phyloP scores from a whole-genome alignment of 2,888 invertebrate species.

The Andrena praecox region DNA sequence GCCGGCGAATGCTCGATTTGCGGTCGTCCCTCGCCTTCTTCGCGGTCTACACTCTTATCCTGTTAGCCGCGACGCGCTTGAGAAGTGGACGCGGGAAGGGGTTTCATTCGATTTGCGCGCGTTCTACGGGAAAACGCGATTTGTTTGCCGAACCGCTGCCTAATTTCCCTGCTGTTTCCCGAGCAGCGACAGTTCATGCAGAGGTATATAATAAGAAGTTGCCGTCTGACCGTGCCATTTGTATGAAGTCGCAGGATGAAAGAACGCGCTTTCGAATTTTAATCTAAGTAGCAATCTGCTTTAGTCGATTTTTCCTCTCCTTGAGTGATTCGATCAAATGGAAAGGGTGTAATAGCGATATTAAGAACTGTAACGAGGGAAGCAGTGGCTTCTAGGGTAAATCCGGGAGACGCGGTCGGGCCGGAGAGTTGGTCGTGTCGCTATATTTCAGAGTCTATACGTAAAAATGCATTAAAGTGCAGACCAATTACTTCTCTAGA shows the following conservation, averaged over 20 bases:
- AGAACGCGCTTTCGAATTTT: background rate
- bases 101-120: constrained; percentile 52
- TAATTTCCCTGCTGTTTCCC: background rate
- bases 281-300: too few relatives aligned
- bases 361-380: background rate
- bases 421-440: too few relatives aligned
- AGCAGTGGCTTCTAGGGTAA: background rate
- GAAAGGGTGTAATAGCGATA: background rate
- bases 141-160: background rate
- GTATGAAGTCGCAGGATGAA: background rate
- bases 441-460: too few relatives aligned
- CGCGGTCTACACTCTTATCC: constrained; percentile 70
- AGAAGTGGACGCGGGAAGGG: constrained; percentile 54
- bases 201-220: background rate
- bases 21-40: constrained; percentile 73
- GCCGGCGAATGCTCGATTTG: constrained; percentile 81
- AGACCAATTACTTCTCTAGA: too few relatives aligned
- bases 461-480: too few relatives aligned
- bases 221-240: background rate
- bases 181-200: background rate
- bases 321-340: background rate
- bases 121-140: constrained; percentile 54
- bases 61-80: constrained; percentile 56
- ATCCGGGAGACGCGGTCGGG: too few relatives aligned
- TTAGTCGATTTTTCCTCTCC: too few relatives aligned